A percentile compares a stretch with the other conserved stretches of the same genome.
Evolutionary conservation across 2,113 vertebrate genomes (phyloP).

Genomic region (Platysteira castanea): DNA sequence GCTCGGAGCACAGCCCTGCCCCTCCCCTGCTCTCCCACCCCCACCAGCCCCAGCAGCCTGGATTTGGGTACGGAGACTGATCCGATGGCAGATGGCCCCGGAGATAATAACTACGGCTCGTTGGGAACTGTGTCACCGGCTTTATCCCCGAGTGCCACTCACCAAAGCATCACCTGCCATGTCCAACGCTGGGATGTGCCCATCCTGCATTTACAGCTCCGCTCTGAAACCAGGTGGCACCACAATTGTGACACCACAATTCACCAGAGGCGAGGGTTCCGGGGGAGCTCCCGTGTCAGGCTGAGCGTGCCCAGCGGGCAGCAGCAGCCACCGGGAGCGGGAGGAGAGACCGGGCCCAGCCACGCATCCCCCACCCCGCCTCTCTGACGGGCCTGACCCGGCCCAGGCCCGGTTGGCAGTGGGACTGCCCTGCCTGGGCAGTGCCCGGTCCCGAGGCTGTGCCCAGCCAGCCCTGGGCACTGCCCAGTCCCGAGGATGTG

Average conservation of each 20-base stretch:
- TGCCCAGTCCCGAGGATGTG: background rate
- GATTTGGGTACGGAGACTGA: background rate
- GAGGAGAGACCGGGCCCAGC: background rate
- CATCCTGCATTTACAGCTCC: background rate
- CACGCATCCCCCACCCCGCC: no score
- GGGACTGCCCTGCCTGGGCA: background rate
- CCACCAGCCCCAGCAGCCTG: background rate
- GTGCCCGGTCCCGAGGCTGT: background rate
- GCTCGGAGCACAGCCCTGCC: background rate
- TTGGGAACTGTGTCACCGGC: background rate
- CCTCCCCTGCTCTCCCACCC: background rate
- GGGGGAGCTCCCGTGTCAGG: background rate
- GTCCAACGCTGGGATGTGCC: accelerated
- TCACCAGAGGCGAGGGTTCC: background rate
- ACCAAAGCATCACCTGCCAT: accelerated
- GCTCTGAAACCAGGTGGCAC: background rate
- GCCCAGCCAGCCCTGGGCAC: background rate
- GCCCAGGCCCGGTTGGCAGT: background rate
- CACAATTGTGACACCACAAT: background rate
- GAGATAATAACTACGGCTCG: background rate
- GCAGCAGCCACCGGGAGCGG: background rate
- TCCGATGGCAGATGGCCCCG: background rate
- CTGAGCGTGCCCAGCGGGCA: background rate
- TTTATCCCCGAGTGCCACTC: background rate
- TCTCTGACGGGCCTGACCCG: accelerated